These are phyloP conservation scores for Malurus alboscapulatus DNA, from an alignment of 2,113 vertebrate species.

Conservation along the genomic window DNA sequence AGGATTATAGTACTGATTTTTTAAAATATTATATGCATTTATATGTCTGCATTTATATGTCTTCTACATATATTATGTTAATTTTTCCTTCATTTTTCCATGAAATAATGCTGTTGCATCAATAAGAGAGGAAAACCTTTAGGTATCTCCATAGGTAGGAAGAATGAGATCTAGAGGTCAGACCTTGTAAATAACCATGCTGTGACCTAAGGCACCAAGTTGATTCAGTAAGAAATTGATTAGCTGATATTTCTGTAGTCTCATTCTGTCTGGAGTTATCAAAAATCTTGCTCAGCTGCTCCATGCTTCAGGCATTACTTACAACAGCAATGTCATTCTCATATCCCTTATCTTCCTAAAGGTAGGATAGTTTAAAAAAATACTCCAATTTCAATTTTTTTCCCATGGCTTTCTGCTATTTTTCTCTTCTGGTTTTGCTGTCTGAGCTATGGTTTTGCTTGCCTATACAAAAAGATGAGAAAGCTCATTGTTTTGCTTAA, in stretches of 20 bases:
- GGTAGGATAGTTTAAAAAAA: not conserved
- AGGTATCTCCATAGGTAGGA: not conserved
- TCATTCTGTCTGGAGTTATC: conserved; percentile 18
- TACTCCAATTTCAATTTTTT: not conserved
- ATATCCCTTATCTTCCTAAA: not conserved
- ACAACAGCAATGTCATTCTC: not conserved
- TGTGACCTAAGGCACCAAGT: not conserved
- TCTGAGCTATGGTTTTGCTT: not conserved
- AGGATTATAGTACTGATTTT: not conserved
- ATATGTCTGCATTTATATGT: not conserved
- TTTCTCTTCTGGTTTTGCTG: not conserved
- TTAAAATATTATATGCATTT: not conserved
- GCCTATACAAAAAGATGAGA: not conserved
- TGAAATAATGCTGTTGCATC: not conserved
- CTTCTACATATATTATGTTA: not conserved
- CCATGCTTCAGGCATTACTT: not conserved
- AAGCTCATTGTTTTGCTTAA: not conserved
- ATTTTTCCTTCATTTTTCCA: not conserved
- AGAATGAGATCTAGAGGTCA: not conserved
- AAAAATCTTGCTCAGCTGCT: not conserved
- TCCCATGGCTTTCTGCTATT: not conserved
- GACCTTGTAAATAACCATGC: not conserved
- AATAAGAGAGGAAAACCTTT: not conserved
- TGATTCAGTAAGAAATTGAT: conserved; percentile 21
- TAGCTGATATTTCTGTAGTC: conserved; percentile 21